These are phyloP conservation scores for Drosophila willistoni DNA, from an alignment of 1,140 invertebrate species.

Conservation along the genomic window DNA sequence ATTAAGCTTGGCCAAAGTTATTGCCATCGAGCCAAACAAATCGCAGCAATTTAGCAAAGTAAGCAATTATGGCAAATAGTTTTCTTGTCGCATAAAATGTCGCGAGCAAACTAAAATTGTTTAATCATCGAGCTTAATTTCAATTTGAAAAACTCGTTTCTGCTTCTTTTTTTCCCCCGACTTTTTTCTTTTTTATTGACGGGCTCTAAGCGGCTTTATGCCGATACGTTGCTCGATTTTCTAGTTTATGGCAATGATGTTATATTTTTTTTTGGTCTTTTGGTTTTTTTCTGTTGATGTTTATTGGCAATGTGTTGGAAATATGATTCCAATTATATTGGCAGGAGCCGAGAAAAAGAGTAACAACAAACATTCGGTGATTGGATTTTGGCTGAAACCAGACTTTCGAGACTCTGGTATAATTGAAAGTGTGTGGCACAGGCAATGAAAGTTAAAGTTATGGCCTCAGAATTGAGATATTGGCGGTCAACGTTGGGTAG, in stretches of 20 bases:
- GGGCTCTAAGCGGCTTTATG: slow-evolving; percentile 44
- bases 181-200: slow-evolving; percentile 9
- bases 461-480: background rate
- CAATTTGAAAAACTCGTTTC: slow-evolving; percentile 62
- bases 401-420: slow-evolving; percentile 23
- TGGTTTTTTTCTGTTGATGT: slow-evolving; percentile 27
- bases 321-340: slow-evolving; percentile 67
- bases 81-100: slow-evolving; percentile 59
- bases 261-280: background rate
- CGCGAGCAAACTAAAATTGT: slow-evolving; percentile 63
- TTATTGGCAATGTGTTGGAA: slow-evolving; percentile 61
- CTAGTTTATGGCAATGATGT: slow-evolving; percentile 47
- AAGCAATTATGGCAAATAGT: slow-evolving; percentile 72
- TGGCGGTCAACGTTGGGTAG: slow-evolving; percentile 5
- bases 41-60: slow-evolving; percentile 68
- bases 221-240: slow-evolving; percentile 40
- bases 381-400: slow-evolving; percentile 43
- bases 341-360: slow-evolving; percentile 34
- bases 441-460: slow-evolving; percentile 43
- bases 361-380: slow-evolving; percentile 40
- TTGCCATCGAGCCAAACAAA: slow-evolving; percentile 56
- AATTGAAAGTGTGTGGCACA: slow-evolving; percentile 32
- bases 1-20: slow-evolving; percentile 65
- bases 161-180: background rate
- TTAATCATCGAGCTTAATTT: slow-evolving; percentile 75